A percentile compares a stretch with the other conserved stretches of the same genome.
Conservation (phyloP, 2,797 vertebrate genomes). For the Acropternis orthonyx region DNA sequence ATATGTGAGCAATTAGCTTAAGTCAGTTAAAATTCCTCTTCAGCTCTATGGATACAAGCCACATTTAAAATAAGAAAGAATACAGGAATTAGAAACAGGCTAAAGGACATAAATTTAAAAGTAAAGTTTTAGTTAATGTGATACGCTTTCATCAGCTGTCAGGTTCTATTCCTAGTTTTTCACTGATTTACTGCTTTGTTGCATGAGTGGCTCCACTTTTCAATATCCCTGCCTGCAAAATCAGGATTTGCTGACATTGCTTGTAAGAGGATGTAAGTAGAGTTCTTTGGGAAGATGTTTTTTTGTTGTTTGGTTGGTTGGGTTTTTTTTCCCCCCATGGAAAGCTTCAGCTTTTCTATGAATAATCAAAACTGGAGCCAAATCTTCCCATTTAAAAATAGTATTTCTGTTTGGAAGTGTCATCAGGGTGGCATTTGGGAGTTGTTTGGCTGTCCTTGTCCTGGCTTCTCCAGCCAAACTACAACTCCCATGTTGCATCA, state of each 20-base stretch:
- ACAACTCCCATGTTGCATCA: neutral
- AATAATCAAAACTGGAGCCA: neutral
- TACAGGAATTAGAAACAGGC: neutral
- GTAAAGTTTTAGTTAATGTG: conserved; percentile 11
- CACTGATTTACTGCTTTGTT: neutral
- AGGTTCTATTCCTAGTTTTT: conserved; percentile 9
- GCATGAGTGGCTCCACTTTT: neutral
- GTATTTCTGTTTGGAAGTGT: neutral
- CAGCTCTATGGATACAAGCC: conserved; percentile 1
- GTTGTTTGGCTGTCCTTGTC: neutral
- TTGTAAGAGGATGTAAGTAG: neutral
- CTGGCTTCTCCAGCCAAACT: neutral
- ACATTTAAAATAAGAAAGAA: conserved; percentile 18
- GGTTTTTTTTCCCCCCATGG: neutral
- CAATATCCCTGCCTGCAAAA: neutral
- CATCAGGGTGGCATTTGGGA: neutral
- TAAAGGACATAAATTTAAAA: conserved; percentile 32
- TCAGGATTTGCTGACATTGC: neutral
- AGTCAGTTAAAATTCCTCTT: conserved; percentile 44
- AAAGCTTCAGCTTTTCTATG: neutral
- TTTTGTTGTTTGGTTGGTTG: neutral
- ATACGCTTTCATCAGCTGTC: neutral
- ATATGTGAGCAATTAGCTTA: conserved; percentile 59
- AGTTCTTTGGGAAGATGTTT: neutral
- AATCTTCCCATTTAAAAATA: neutral